Conservation (phyloP, 2,888 invertebrate species). For the Eupelmus urozonus region DNA sequence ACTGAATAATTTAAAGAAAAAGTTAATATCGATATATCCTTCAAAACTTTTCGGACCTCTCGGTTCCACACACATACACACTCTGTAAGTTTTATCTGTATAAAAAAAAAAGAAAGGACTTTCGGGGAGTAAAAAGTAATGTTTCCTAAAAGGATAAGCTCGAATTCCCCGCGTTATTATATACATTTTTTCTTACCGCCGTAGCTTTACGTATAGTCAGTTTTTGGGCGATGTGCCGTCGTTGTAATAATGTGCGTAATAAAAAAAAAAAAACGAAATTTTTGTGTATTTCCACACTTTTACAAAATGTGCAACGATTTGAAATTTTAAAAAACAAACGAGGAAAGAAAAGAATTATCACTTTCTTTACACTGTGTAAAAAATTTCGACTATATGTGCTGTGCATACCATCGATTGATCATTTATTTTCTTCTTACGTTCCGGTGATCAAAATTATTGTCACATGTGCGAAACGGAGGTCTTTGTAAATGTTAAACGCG, state of each 20-base stretch:
- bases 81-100: slow-evolving; percentile 30
- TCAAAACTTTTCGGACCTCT: slow-evolving; percentile 31
- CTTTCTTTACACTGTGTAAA: slow-evolving; percentile 26
- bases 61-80: slow-evolving; percentile 12
- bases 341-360: too few relatives aligned
- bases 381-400: slow-evolving; percentile 38
- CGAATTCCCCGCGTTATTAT: slow-evolving; percentile 46
- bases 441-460: background rate
- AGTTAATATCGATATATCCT: slow-evolving; percentile 19
- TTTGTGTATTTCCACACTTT: slow-evolving; percentile 26
- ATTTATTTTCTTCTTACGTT: slow-evolving; percentile 5
- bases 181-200: slow-evolving; percentile 55
- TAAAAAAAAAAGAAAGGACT: background rate
- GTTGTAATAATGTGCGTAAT: slow-evolving; percentile 30
- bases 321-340: background rate
- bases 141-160: slow-evolving; percentile 53
- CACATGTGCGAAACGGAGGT: background rate
- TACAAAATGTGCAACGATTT: slow-evolving; percentile 15
- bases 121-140: slow-evolving; percentile 29
- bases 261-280: background rate
- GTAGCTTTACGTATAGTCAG: slow-evolving; percentile 47
- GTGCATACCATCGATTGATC: slow-evolving; percentile 33
- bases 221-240: slow-evolving; percentile 32
- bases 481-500: slow-evolving; percentile 4
- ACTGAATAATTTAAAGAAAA: slow-evolving; percentile 28